Conservation (phyloP, 2,888 invertebrate genomes). For the Germaria angustata region DNA sequence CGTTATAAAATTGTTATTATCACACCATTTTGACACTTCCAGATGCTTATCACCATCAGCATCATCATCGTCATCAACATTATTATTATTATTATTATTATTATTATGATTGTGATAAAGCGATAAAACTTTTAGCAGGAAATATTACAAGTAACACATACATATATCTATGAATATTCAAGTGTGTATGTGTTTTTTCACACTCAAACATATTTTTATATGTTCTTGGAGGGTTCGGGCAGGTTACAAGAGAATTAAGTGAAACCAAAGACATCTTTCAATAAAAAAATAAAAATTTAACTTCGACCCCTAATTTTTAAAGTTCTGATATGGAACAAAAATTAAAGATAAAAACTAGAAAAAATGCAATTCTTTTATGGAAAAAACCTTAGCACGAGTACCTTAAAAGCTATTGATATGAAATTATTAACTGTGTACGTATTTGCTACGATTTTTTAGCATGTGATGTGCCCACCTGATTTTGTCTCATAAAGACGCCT, state of each 20-base stretch:
- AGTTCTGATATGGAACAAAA: no score
- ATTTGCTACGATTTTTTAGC: no score
- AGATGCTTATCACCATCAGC: conserved; percentile 71
- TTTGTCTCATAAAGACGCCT: no score
- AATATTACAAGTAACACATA: conserved; percentile 1
- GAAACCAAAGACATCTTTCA: not conserved
- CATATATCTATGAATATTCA: not conserved
- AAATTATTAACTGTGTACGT: no score
- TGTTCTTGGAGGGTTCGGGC: not conserved
- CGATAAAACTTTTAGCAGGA: conserved; percentile 61
- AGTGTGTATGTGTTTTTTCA: not conserved
- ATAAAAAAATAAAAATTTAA: no score
- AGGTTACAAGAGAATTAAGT: not conserved
- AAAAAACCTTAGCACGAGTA: no score
- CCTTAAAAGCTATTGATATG: no score
- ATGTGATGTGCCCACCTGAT: no score
- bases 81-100: conserved; percentile 58
- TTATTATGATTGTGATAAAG: conserved; percentile 71
- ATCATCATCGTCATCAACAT: not conserved
- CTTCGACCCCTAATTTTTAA: no score
- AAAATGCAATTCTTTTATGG: no score
- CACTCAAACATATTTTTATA: not conserved
- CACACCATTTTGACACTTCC: conserved; percentile 72
- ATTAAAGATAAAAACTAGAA: no score
- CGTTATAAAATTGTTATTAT: conserved; percentile 73